Percentiles rank a stretch among this genome's conserved stretches.
phyloP scores from a whole-genome alignment of 2,888 invertebrate genomes.

The Argynnis bischoffii region DNA sequence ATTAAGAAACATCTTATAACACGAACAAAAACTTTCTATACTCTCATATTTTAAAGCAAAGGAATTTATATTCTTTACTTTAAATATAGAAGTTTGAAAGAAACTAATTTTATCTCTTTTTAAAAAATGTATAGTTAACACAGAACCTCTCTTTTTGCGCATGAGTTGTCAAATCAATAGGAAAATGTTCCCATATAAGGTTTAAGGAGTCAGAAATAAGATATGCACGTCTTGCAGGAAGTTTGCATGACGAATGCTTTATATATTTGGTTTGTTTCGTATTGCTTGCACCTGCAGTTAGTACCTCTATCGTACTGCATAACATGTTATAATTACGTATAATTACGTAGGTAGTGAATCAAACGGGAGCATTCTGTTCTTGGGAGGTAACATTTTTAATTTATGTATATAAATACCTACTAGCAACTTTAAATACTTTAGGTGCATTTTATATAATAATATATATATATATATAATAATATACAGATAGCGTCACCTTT shows the following conservation, averaged over 20 bases:
- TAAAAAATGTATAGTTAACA: too few relatives aligned
- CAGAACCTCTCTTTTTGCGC: too few relatives aligned
- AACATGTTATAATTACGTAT: constrained; percentile 18
- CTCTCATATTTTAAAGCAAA: too few relatives aligned
- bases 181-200: not conserved
- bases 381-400: too few relatives aligned
- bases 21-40: too few relatives aligned
- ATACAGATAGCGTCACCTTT: too few relatives aligned
- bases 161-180: not conserved
- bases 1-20: not conserved
- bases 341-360: not conserved
- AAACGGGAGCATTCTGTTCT: not conserved
- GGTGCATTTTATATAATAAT: too few relatives aligned
- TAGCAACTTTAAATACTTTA: not conserved
- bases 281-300: constrained; percentile 18
- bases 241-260: constrained; percentile 25
- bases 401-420: not conserved
- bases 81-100: too few relatives aligned
- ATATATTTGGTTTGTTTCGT: constrained; percentile 18
- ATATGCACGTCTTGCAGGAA: constrained; percentile 26
- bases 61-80: too few relatives aligned
- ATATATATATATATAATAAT: too few relatives aligned
- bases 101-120: too few relatives aligned
- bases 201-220: constrained; percentile 19
- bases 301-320: not conserved